These are phyloP conservation scores for Centropristis striata DNA, from an alignment of 2,113 vertebrate genomes.

Conservation along the genomic window DNA sequence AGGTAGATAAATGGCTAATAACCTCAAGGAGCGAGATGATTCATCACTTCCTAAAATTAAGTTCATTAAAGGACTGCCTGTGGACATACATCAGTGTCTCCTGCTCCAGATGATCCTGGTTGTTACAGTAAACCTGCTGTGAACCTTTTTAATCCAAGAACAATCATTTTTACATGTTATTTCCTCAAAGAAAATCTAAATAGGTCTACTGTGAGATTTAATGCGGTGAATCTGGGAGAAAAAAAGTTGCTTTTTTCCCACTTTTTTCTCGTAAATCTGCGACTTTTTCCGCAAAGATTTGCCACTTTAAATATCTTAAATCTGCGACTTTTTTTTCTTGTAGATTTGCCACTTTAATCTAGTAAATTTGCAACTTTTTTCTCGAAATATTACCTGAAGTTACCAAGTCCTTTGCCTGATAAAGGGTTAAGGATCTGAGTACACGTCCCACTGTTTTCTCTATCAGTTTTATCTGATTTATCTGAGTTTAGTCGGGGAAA, in stretches of 20 bases:
- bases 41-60: slow-evolving; percentile 77
- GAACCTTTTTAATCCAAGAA: neutral
- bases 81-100: slow-evolving; percentile 69
- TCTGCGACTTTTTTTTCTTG: too few species aligned
- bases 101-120: slow-evolving; percentile 50
- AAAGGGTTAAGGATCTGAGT: neutral
- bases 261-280: too few species aligned
- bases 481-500: neutral
- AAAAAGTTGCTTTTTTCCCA: too few species aligned
- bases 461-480: neutral
- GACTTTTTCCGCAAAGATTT: too few species aligned
- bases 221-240: too few species aligned
- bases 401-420: too few species aligned
- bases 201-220: too few species aligned
- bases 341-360: too few species aligned
- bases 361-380: too few species aligned
- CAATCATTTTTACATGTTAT: neutral
- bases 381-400: too few species aligned
- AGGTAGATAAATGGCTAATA: slow-evolving; percentile 76
- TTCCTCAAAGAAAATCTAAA: neutral
- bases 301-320: too few species aligned
- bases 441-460: neutral
- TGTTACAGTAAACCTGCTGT: slow-evolving; percentile 9
- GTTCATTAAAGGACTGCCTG: slow-evolving; percentile 65
- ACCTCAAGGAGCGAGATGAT: slow-evolving; percentile 71